phyloP scores from a whole-genome alignment of 2,797 vertebrate genomes.

The Epinephelus coioides region DNA sequence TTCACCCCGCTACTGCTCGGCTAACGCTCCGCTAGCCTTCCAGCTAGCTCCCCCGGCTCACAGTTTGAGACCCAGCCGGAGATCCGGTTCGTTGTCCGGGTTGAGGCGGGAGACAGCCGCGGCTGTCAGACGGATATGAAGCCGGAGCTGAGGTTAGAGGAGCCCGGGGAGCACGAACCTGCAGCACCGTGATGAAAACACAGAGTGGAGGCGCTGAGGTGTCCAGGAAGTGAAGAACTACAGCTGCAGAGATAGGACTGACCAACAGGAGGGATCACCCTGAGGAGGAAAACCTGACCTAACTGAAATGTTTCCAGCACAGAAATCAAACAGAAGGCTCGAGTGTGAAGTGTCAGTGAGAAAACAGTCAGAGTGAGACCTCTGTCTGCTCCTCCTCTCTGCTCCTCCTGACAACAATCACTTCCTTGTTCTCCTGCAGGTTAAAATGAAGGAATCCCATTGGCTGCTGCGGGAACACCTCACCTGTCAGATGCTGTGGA shows the following conservation, averaged over 20 bases:
- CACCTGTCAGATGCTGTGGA: slow-evolving; percentile 8
- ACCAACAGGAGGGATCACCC: slow-evolving; percentile 42
- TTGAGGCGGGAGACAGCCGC: neutral
- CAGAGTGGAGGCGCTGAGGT: slow-evolving; percentile 13
- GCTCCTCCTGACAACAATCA: slow-evolving; percentile 26
- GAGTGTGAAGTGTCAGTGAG: neutral
- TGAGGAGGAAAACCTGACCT: neutral
- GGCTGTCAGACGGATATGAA: neutral
- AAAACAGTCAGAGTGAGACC: slow-evolving; percentile 39
- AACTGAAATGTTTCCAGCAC: neutral
- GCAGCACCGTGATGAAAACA: slow-evolving; percentile 20
- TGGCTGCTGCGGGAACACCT: slow-evolving; percentile 41
- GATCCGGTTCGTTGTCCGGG: neutral
- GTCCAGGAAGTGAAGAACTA: slow-evolving; percentile 39
- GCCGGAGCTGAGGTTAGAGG: neutral
- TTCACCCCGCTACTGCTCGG: slow-evolving; percentile 31
- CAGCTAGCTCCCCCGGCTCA: slow-evolving; percentile 22
- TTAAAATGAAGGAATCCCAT: slow-evolving; percentile 30
- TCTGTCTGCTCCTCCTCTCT: neutral
- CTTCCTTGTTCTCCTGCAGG: slow-evolving; percentile 57
- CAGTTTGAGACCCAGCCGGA: slow-evolving; percentile 6
- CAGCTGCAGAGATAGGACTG: neutral
- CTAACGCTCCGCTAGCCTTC: slow-evolving; percentile 51
- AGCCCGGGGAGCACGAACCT: neutral
- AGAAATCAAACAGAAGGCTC: neutral